Evolutionary conservation across 2,888 invertebrate species (phyloP).

Genomic region (Diplazon laetatorius): DNA sequence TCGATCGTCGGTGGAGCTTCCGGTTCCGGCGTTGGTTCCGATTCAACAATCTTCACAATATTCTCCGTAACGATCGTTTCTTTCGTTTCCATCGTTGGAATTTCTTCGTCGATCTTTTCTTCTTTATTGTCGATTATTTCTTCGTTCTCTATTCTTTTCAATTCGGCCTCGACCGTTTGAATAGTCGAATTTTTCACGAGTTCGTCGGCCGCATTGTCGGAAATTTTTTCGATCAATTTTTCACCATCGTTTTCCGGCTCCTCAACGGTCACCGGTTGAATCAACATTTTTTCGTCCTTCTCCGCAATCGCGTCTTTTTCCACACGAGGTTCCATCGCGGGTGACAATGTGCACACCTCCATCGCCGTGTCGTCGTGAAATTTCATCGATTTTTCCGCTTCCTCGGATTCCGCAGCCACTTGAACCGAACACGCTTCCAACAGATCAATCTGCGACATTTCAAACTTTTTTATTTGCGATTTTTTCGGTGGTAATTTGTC

Average conservation of each 20-base stretch:
- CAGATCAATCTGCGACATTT: conserved; percentile 76
- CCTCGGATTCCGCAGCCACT: conserved; percentile 51
- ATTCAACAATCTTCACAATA: conserved; percentile 28
- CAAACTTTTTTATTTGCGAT: conserved; percentile 81
- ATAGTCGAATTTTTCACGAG: conserved; percentile 42
- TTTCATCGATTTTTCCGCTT: conserved; percentile 40
- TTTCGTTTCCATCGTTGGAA: not conserved
- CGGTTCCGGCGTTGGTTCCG: not conserved
- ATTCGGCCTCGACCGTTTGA: conserved; percentile 44
- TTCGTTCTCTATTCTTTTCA: conserved; percentile 53
- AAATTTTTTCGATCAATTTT: not conserved
- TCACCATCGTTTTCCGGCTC: conserved; percentile 25
- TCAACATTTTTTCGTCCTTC: conserved; percentile 23
- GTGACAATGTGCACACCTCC: not conserved
- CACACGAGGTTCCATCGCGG: not conserved
- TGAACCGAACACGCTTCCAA: conserved; percentile 65
- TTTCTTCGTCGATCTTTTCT: conserved; percentile 1
- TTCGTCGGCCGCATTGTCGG: conserved; percentile 35
- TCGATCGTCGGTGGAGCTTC: conserved; percentile 27
- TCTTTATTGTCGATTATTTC: conserved; percentile 33
- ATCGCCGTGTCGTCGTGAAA: not conserved
- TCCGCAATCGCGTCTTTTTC: conserved; percentile 6
- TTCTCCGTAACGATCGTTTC: not conserved
- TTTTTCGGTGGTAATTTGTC: conserved; percentile 78
- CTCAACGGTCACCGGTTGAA: not conserved